Conservation (phyloP, 2,797 vertebrate species). For the Taenioides sp. region DNA sequence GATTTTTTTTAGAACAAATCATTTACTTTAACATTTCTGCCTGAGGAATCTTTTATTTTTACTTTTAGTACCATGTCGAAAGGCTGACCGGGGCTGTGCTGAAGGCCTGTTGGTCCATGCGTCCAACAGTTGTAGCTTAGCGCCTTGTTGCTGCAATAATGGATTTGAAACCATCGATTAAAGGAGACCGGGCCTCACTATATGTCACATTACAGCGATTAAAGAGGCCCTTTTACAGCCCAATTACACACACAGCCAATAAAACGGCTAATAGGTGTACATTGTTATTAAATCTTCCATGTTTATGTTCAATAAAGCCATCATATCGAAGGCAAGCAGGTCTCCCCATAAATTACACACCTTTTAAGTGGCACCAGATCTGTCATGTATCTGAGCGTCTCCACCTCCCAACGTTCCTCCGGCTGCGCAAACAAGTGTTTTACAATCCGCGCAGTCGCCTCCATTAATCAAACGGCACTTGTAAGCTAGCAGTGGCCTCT, state of each 20-base stretch:
- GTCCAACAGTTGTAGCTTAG: conserved; percentile 2
- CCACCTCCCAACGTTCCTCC: conserved; percentile 43
- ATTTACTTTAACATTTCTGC: no score
- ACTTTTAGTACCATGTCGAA: no score
- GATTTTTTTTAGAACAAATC: no score
- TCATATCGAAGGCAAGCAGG: conserved; percentile 9
- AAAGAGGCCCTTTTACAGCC: conserved; percentile 7
- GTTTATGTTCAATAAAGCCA: conserved; percentile 2
- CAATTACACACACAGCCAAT: conserved; percentile 1
- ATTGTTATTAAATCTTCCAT: conserved; percentile 4
- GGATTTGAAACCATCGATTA: conserved; percentile 5
- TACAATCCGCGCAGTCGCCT: conserved; percentile 53
- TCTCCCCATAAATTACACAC: conserved; percentile 15
- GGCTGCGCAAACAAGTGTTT: conserved; percentile 67
- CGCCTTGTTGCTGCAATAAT: background rate
- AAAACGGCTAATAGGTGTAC: conserved; percentile 13
- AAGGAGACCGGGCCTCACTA: background rate
- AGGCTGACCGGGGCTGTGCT: background rate
- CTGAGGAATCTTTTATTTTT: background rate
- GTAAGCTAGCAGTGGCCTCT: conserved; percentile 57
- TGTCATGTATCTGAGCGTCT: conserved; percentile 31
- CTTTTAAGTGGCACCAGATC: conserved; percentile 38
- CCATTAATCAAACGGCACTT: conserved; percentile 69
- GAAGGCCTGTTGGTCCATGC: background rate
- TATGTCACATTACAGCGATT: conserved; percentile 5